These are phyloP conservation scores for Melanchra persicariae DNA, from an alignment of 2,888 invertebrate species.

Conservation along the genomic window DNA sequence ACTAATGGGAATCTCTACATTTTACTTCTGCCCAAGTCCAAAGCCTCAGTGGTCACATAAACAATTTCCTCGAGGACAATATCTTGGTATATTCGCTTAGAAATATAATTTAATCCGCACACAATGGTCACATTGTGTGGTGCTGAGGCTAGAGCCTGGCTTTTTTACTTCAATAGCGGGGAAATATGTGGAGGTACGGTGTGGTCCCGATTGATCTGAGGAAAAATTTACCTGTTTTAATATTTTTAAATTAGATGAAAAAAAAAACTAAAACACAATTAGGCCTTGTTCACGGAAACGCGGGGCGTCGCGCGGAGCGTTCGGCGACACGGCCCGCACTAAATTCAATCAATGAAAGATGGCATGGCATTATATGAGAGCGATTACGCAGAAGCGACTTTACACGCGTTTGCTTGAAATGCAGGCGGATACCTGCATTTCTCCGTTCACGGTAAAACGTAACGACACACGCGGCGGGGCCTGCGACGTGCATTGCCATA, in stretches of 20 bases:
- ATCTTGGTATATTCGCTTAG: conserved; percentile 80
- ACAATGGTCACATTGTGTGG: conserved; percentile 81
- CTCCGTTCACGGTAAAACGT: too few relatives aligned
- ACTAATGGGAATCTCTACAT: not conserved
- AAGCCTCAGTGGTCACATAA: conserved; percentile 63
- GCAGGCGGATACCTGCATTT: too few relatives aligned
- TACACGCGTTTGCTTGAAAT: too few relatives aligned
- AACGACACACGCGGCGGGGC: too few relatives aligned
- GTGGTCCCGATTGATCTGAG: conserved; percentile 7
- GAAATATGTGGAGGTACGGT: conserved; percentile 49
- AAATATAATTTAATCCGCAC: conserved; percentile 87
- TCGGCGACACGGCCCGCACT: too few relatives aligned
- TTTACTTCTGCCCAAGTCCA: conserved; percentile 53
- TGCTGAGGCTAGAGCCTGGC: conserved; percentile 66
- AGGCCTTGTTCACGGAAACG: too few relatives aligned
- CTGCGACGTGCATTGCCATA: too few relatives aligned
- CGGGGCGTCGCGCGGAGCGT: too few relatives aligned
- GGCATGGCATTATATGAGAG: too few relatives aligned
- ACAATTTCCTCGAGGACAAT: conserved; percentile 83
- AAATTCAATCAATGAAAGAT: too few relatives aligned
- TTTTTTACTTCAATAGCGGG: conserved; percentile 65
- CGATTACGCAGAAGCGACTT: too few relatives aligned
- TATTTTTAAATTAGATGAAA: not conserved
- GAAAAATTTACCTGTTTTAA: not conserved
- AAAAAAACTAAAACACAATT: too few relatives aligned